These are phyloP conservation scores for Pseudomyrmex gracilis DNA, from an alignment of 1,140 invertebrate genomes.

Conservation along the genomic window DNA sequence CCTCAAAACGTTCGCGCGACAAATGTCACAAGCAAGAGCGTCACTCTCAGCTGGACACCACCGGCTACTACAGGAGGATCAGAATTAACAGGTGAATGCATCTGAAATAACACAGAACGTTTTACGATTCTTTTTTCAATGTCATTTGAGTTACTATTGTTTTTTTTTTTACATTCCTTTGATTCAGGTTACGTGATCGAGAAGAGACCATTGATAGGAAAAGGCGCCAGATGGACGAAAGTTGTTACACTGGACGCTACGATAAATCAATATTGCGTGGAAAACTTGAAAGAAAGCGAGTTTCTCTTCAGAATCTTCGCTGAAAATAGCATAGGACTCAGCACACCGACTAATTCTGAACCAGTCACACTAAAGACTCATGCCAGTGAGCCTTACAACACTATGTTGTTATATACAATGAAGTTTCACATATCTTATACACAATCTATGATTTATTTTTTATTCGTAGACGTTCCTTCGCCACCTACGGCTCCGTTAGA, in stretches of 20 bases:
- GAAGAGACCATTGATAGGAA: constrained; percentile 91
- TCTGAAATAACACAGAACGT: neutral
- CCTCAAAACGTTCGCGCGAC: constrained; percentile 91
- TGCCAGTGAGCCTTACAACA: constrained; percentile 91
- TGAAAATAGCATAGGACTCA: constrained; percentile 95
- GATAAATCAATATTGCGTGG: constrained; percentile 91
- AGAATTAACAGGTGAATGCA: constrained; percentile 90
- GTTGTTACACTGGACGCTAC: constrained; percentile 93
- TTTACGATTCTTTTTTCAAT: neutral
- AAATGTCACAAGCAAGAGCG: constrained; percentile 93
- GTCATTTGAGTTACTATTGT: constrained; percentile 2
- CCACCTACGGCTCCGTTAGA: constrained; percentile 96
- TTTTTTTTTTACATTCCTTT: too few relatives aligned
- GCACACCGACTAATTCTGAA: constrained; percentile 92
- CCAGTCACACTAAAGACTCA: constrained; percentile 95
- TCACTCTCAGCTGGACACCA: constrained; percentile 94
- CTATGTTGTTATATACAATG: neutral
- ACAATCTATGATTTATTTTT: constrained; percentile 3
- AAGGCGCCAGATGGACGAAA: constrained; percentile 92
- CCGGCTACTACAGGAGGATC: constrained; percentile 94
- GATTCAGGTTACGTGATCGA: constrained; percentile 95
- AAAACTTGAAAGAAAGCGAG: constrained; percentile 95
- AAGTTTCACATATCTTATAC: too few relatives aligned
- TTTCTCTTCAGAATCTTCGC: constrained; percentile 96
- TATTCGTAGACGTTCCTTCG: constrained; percentile 91